Conservation (phyloP, 2,113 vertebrate genomes). For the Daboia siamensis region DNA sequence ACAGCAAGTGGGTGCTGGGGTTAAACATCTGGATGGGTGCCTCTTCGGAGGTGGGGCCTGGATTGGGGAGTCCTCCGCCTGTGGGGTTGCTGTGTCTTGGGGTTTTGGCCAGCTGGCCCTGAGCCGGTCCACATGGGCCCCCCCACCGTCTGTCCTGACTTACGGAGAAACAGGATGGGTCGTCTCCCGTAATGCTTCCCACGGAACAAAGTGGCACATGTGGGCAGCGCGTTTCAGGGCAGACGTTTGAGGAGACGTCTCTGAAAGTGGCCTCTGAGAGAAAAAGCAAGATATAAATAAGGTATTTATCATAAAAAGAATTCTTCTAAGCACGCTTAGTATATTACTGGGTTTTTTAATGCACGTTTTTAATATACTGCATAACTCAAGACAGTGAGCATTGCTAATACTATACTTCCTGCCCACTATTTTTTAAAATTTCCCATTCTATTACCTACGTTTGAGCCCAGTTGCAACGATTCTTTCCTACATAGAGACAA, state of each 20-base stretch:
- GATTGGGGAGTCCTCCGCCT: neutral
- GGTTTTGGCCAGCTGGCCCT: neutral
- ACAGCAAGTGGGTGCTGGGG: neutral
- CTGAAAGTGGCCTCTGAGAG: neutral
- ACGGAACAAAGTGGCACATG: neutral
- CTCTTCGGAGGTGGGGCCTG: neutral
- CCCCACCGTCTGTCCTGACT: neutral
- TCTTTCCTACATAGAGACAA: neutral
- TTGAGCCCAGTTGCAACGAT: neutral
- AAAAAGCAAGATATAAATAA: neutral
- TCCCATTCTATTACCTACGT: neutral
- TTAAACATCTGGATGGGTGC: neutral
- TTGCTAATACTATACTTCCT: neutral
- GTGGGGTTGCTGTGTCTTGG: neutral
- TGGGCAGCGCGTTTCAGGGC: neutral
- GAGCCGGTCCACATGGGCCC: neutral
- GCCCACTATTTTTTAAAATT: neutral
- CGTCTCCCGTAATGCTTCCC: neutral
- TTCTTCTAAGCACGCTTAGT: neutral
- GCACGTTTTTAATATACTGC: neutral
- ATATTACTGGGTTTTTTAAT: neutral
- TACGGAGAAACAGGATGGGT: neutral
- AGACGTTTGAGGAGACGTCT: neutral
- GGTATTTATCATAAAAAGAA: neutral
- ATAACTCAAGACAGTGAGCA: neutral